These are phyloP conservation scores for Netelia inedita DNA, from an alignment of 2,888 invertebrate genomes.

Conservation along the genomic window DNA sequence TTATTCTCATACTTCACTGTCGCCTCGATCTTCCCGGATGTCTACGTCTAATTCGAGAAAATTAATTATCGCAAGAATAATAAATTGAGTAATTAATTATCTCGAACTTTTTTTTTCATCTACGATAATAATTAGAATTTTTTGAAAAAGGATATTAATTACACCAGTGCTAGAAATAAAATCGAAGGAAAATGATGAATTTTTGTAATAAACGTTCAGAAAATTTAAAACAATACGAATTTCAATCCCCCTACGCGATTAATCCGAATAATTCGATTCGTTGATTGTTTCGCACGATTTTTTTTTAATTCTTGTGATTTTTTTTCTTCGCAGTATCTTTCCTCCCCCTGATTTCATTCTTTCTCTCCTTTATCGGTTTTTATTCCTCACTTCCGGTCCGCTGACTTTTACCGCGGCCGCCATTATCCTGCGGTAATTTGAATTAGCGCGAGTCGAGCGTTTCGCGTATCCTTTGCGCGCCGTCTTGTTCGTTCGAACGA, in stretches of 20 bases:
- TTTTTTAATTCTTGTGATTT: constrained; percentile 9
- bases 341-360: constrained; percentile 15
- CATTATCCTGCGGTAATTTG: constrained; percentile 64
- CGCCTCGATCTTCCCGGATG: background rate
- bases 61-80: background rate
- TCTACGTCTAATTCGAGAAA: background rate
- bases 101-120: background rate
- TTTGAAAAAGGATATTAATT: too few relatives aligned
- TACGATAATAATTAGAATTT: background rate
- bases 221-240: constrained; percentile 52
- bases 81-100: background rate
- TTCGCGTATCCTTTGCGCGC: constrained; percentile 21
- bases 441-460: constrained; percentile 51
- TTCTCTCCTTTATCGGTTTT: constrained; percentile 57
- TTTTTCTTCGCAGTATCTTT: constrained; percentile 6
- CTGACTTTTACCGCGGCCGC: constrained; percentile 47
- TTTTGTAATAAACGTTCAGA: background rate
- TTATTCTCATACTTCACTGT: constrained; percentile 21
- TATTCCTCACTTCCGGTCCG: constrained; percentile 56
- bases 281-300: constrained; percentile 48
- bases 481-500: constrained; percentile 28
- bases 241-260: constrained; percentile 35
- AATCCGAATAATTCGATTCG: constrained; percentile 29
- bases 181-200: background rate
- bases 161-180: too few relatives aligned